Percentiles rank a stretch among this genome's conserved stretches.
Evolutionary conservation across 2,797 vertebrate genomes (phyloP).

Genomic region (Sternotherus odoratus): DNA sequence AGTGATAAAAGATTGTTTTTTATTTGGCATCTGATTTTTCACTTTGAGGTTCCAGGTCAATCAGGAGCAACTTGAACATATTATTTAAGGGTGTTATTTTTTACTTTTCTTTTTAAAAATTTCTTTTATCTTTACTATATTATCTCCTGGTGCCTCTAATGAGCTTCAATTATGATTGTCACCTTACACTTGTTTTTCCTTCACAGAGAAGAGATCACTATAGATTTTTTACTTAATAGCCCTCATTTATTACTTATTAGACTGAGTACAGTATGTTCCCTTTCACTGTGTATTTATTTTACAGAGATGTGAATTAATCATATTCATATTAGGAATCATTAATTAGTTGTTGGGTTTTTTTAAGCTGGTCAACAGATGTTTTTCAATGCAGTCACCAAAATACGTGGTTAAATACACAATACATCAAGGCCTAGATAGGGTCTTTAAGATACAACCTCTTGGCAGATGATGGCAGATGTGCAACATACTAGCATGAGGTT

Average conservation of each 20-base stretch:
- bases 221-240: background rate
- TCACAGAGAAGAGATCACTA: background rate
- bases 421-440: accelerated
- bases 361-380: background rate
- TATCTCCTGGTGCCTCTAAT: background rate
- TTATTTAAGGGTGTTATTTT: background rate
- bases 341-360: background rate
- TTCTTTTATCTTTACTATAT: background rate
- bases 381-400: background rate
- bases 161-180: background rate
- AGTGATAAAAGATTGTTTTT: background rate
- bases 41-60: background rate
- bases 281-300: background rate
- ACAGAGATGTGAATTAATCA: background rate
- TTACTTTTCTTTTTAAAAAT: background rate
- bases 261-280: background rate
- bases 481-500: accelerated
- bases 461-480: background rate
- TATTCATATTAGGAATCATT: background rate
- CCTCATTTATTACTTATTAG: background rate
- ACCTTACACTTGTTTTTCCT: background rate
- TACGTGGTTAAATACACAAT: background rate
- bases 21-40: background rate
- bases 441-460: background rate
- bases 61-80: background rate